phyloP scores from a whole-genome alignment of 2,113 vertebrate species.

The Poeciliopsis turrubarensis region DNA sequence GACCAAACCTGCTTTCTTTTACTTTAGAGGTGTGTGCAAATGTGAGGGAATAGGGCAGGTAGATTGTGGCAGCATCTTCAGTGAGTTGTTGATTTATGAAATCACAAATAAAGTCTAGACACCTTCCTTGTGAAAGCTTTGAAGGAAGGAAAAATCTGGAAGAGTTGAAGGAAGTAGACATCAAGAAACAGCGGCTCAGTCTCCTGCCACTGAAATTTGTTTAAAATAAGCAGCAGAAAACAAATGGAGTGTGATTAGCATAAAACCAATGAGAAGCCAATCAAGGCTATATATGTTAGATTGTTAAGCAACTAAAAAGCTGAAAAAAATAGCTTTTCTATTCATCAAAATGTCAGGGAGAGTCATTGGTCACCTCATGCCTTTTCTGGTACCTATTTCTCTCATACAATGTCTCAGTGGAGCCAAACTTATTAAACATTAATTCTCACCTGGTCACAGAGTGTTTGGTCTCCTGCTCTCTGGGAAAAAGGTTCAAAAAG shows the following conservation, averaged over 20 bases:
- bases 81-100: too few relatives aligned
- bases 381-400: background rate
- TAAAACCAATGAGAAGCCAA: background rate
- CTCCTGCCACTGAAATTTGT: background rate
- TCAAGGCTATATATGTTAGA: background rate
- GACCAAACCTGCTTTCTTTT: too few relatives aligned
- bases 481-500: background rate
- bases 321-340: background rate
- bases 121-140: background rate
- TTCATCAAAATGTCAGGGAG: background rate
- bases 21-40: too few relatives aligned
- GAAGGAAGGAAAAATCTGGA: background rate
- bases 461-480: background rate
- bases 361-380: background rate
- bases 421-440: background rate
- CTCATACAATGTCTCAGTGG: background rate
- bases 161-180: background rate
- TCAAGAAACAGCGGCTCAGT: background rate
- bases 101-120: too few relatives aligned
- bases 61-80: background rate
- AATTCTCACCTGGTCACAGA: background rate
- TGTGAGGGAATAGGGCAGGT: background rate
- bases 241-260: background rate
- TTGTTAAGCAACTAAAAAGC: background rate
- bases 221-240: background rate